Base-by-base conservation (phyloP, 2,888 invertebrate genomes). In the Cheilosia pagana region DNA sequence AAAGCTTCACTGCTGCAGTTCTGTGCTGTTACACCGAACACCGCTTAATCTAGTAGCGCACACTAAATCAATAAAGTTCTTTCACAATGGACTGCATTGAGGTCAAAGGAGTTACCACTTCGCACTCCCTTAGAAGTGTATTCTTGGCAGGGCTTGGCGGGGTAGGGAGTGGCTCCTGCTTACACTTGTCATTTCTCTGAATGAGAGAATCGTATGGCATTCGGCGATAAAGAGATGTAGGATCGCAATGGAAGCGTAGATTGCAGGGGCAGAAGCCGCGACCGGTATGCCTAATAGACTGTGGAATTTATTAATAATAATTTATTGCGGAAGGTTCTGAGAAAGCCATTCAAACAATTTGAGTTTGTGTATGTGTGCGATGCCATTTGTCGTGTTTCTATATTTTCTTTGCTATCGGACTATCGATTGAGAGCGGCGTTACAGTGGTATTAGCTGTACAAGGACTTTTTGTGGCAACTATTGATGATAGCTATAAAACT, bases 41-140 rank as follows among this genome's bases (percentile, higher is more conserved):
- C 45, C 39, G 60, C 41, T 39, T 72, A 72, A 74, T 74, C 63
- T 53, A 70, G 50, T 14, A 14, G 50, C 75, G 70, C 71, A 55
- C 81, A 85, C 57, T 79, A 70, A 79, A 81, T 85, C 81, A 81
- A 81, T 85, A 83, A 70, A 55, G 70, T 52, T 31, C 45, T 25
- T 50, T 39, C 21, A 70, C 28, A 65, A 59, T 19, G 60, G 45
- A 60, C 12, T 74, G 75, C 75, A 85, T 81, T 85, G 75, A 55
- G 70, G 71, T 81, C 65, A 81, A 71, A 85, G 75, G 75, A 81
- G 75, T 57, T 41, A 45, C 28, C 48, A 67, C 53, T 60, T 67
- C 45, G 23, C 72, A 52, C 78, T 19, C 52, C 21, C 19, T 0
- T 16, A 14, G 21, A 39, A 2, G 35, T 4, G 21, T 65, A 50